Evolutionary conservation across 2,797 vertebrate species (phyloP), one percentile per base, ranked within the genome.

Genomic region (Sphaeramia orbicularis): DNA sequence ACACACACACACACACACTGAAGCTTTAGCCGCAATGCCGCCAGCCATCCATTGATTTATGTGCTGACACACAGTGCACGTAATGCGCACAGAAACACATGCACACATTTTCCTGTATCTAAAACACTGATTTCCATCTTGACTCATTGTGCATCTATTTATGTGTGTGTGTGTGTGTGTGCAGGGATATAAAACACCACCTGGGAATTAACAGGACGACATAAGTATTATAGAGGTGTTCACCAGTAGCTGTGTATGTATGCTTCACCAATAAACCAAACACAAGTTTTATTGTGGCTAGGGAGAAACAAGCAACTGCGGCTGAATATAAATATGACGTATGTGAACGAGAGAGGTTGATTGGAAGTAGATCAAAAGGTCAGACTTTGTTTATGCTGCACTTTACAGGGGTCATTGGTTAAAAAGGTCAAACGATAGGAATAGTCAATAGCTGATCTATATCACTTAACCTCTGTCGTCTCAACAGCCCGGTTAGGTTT

Each of bases 11-110:
- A 49, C 44, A 67, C 42, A 69, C 18, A 58, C 62, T 76, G 76
- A 60, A 76, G 79, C 76, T 57, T 7, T 66, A 70, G 68, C 81
- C 83, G 82, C 85, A 81, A 79, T 79, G 81, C 87, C 43, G 53
- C 82, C 66, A 81, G 87, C 78, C 86, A 83, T 53, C 61, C 70
- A 88, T 90, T 87, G 85, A 92, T 90, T 90, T 81, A 90, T 88
- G 70, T 78, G 71, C 82, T 72, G 73, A 81, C 71, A 80, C 61
- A 77, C 50, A 49, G 59, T 47, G 41, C 63, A 37, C 27, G 42
- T 81, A n/a, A 71, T 44, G 19, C 2, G 1, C 64, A 35, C 51
- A 68, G 35, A 62, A 14, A 14, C 27, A 42, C 45, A 45, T 37
- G 50, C 53, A 38, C 44, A 74, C 15, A 44, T 71, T 76, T 69